A percentile compares a stretch with the other conserved stretches of the same genome.
Evolutionary conservation across 1,140 invertebrate species (phyloP).

Genomic region (Caenorhabditis elegans): WBcel235 BX284602.5:9131501-9132000

Average conservation of each 20-base stretch:
- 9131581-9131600: too few species aligned
- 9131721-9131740: background rate
- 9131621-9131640: too few species aligned
- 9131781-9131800: constrained; percentile 6
- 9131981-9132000: background rate
- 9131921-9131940: constrained; percentile 13
- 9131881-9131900: background rate
- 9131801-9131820: background rate
- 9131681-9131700: too few species aligned
- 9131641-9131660: too few species aligned
- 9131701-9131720: too few species aligned
- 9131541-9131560: too few species aligned
- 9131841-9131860: constrained; percentile 14
- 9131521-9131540: too few species aligned
- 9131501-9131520: too few species aligned
- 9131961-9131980: background rate
- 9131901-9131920: background rate
- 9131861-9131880: background rate
- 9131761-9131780: constrained; percentile 8
- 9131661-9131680: too few species aligned
- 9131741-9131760: constrained; percentile 15
- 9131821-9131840: background rate
- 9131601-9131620: too few species aligned
- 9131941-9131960: constrained; percentile 12
- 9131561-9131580: too few species aligned